These are phyloP conservation scores for Cylloceria caligata DNA, from an alignment of 2,888 invertebrate genomes.

Conservation along the genomic window DNA sequence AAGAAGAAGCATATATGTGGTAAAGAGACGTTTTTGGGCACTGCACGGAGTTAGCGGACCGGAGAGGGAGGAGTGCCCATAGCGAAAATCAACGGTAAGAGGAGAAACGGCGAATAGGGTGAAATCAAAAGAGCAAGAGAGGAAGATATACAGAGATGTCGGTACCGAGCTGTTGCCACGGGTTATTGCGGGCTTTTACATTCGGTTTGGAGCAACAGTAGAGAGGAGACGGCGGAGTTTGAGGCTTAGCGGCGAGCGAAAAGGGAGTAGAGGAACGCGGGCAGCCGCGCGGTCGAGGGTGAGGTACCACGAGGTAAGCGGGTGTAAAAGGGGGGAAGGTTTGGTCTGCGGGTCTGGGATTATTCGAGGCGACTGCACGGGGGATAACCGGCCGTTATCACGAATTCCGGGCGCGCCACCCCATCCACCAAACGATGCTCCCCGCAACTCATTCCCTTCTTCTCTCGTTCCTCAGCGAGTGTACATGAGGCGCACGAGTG, in stretches of 20 bases:
- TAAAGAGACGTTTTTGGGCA: slow-evolving; percentile 3
- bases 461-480: slow-evolving; percentile 2
- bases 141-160: neutral
- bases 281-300: slow-evolving; percentile 16
- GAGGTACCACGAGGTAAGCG: slow-evolving; percentile 8
- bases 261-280: slow-evolving; percentile 36
- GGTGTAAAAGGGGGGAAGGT: slow-evolving; percentile 36
- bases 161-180: slow-evolving; percentile 51
- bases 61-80: slow-evolving; percentile 8
- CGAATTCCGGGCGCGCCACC: slow-evolving; percentile 64
- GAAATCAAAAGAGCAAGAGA: slow-evolving; percentile 32
- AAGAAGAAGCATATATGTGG: slow-evolving; percentile 22
- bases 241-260: slow-evolving; percentile 38
- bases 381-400: slow-evolving; percentile 67
- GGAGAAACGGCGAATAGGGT: slow-evolving; percentile 30
- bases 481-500: slow-evolving; percentile 22
- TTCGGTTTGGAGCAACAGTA: slow-evolving; percentile 48
- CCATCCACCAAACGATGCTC: slow-evolving; percentile 52
- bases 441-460: slow-evolving; percentile 45
- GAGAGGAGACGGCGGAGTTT: slow-evolving; percentile 29
- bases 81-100: slow-evolving; percentile 8
- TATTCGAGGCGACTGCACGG: slow-evolving; percentile 67
- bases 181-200: slow-evolving; percentile 63
- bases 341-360: slow-evolving; percentile 65
- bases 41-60: neutral